phyloP scores from a whole-genome alignment of 2,888 invertebrate species.

The Drosophila dives region DNA sequence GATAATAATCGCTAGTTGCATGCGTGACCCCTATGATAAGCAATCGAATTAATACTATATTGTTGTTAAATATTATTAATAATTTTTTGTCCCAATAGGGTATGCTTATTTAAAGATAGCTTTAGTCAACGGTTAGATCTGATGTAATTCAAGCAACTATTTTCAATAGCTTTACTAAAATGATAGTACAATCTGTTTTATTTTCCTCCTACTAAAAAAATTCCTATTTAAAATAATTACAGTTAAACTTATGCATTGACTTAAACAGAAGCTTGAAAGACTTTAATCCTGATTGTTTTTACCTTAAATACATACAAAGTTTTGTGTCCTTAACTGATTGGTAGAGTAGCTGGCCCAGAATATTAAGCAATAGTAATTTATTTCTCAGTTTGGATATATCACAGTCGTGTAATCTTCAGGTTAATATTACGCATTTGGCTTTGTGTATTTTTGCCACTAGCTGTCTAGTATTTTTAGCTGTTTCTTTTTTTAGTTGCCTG shows the following conservation, averaged over 20 bases:
- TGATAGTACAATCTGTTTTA: neutral
- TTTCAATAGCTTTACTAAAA: neutral
- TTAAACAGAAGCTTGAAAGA: neutral
- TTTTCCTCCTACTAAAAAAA: neutral
- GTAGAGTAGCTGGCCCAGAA: neutral
- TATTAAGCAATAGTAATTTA: neutral
- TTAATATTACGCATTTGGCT: constrained; percentile 12
- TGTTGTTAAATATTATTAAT: constrained; percentile 4
- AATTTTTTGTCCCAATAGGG: constrained; percentile 5
- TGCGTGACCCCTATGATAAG: constrained; percentile 46
- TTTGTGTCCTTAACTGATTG: too few relatives aligned
- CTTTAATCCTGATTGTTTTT: neutral
- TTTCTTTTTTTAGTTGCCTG: constrained; percentile 24
- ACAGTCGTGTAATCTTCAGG: constrained; percentile 8
- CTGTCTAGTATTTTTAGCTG: constrained; percentile 32
- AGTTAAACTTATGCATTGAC: neutral
- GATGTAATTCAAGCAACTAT: neutral
- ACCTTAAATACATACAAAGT: neutral
- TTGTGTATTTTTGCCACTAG: constrained; percentile 47
- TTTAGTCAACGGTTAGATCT: neutral
- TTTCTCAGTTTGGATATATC: constrained; percentile 23
- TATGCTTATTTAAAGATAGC: neutral
- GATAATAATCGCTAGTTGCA: constrained; percentile 32
- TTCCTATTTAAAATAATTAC: too few relatives aligned
- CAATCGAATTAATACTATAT: constrained; percentile 12